A percentile compares a stretch with the other conserved stretches of the same genome.
These are phyloP conservation scores for Tachypleus tridentatus DNA, from an alignment of 1,140 invertebrate genomes.

Conservation along the genomic window DNA sequence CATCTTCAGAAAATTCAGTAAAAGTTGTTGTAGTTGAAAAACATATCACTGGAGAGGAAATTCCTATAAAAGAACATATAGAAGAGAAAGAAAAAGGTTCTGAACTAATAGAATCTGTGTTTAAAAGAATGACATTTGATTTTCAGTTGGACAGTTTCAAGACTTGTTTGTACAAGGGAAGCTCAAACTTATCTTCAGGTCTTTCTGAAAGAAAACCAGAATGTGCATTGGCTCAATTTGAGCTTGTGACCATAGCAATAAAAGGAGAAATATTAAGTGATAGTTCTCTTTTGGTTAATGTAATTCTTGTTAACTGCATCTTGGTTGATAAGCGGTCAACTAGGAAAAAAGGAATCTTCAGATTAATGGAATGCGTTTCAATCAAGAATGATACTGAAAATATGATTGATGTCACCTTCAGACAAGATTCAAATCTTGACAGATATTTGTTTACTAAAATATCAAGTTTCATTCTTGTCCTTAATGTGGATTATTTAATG, in stretches of 20 bases:
- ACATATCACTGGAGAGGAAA: too few species aligned
- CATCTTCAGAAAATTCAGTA: too few species aligned
- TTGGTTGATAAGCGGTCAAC: conserved; percentile 59
- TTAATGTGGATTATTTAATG: conserved; percentile 76
- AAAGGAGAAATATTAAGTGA: conserved; percentile 65
- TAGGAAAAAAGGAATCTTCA: conserved; percentile 16
- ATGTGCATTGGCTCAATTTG: conserved; percentile 55
- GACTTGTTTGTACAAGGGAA: too few species aligned
- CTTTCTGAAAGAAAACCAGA: not conserved
- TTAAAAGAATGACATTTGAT: too few species aligned
- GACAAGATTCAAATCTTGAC: conserved; percentile 1
- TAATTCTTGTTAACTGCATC: conserved; percentile 63
- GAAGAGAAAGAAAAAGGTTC: too few species aligned
- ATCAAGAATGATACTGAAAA: conserved; percentile 6
- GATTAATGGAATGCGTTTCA: conserved; percentile 11
- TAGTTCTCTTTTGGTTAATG: conserved; percentile 52
- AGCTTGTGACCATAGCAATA: conserved; percentile 58
- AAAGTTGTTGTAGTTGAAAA: not conserved
- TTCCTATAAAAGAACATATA: too few species aligned
- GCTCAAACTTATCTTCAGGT: too few species aligned
- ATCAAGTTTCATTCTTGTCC: conserved; percentile 68
- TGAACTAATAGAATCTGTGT: too few species aligned
- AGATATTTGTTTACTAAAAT: conserved; percentile 48
- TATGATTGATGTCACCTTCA: conserved; percentile 18
- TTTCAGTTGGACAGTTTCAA: too few species aligned